These are phyloP conservation scores for Channa argus DNA, from an alignment of 2,113 vertebrate species.

Conservation along the genomic window DNA sequence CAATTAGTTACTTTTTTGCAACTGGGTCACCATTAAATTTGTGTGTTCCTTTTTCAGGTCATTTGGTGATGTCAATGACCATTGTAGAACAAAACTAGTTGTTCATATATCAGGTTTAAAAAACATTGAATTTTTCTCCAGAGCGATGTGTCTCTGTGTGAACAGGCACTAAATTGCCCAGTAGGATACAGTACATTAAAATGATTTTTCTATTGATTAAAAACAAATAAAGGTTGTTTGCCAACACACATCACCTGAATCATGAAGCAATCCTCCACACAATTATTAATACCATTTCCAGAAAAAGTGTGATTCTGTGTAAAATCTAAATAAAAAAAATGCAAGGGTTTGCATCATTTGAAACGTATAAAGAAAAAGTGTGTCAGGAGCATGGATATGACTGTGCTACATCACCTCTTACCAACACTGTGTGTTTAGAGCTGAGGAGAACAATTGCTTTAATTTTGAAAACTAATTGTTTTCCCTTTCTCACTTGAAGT, in stretches of 20 bases:
- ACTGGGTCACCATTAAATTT: slow-evolving; percentile 34
- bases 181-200: background rate
- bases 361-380: too few relatives aligned
- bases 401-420: too few relatives aligned
- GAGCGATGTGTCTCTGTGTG: background rate
- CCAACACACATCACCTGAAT: background rate
- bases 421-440: too few relatives aligned
- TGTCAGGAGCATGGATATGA: too few relatives aligned
- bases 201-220: background rate
- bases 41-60: background rate
- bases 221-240: background rate
- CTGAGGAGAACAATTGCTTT: too few relatives aligned
- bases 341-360: too few relatives aligned
- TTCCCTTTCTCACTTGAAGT: too few relatives aligned
- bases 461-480: too few relatives aligned
- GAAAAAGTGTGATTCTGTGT: too few relatives aligned
- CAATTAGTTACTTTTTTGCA: slow-evolving; percentile 24
- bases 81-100: slow-evolving; percentile 3
- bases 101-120: background rate
- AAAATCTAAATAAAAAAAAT: too few relatives aligned
- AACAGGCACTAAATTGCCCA: background rate
- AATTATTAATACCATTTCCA: too few relatives aligned
- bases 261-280: too few relatives aligned
- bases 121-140: background rate
- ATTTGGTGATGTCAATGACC: slow-evolving; percentile 39